Base-by-base conservation (phyloP, 2,888 invertebrate species). In the Diarsia dahlii region DNA sequence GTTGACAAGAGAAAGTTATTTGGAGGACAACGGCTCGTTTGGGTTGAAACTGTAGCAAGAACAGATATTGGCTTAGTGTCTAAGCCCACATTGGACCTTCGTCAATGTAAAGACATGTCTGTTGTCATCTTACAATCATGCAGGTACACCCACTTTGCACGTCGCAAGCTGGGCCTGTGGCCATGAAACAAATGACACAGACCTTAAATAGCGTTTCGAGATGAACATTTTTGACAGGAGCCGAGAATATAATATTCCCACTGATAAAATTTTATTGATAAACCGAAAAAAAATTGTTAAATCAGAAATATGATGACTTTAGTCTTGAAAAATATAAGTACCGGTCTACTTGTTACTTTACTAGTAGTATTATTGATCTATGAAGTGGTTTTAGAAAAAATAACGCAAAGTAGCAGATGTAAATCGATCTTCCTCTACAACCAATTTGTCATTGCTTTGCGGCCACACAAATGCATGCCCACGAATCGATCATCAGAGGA, bases 1-100 rank as follows among this genome's bases (percentile, higher is more conserved):
- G 70, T 74, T 73, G 80, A 84, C 80, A 81, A 87, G 84, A 82
- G 87, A 86, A 86, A 86, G 83, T 86, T 86, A 84, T 79, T 84
- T 86, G 77, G 78, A 86, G 81, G 88, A 86, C 87, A 83, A 80
- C 73, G n/a, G 62, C 66, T 58, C 73, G 72, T 81, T 77, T 82
- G 80, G 23, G 15, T 80, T 74, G 74, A 76, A 75, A 84, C 75
- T 80, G 54, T 71, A 78, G 67, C 66, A 65, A 66, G 75, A 76
- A 70, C 54, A 58, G 65, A 84, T 80, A 80, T 81, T 77, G 60
- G 81, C 70, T 80, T 76, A 72, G 80, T 80, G 70, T 79, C 71
- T 64, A 74, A 79, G 71, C 84, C 79, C 74, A 78, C 81, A 62
- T 79, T 68, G 78, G 50, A 82, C 88, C 85, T 84, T 84, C 87